These are phyloP conservation scores for Caenorhabditis remanei DNA, from an alignment of 1,140 invertebrate genomes.

Conservation along the genomic window DNA sequence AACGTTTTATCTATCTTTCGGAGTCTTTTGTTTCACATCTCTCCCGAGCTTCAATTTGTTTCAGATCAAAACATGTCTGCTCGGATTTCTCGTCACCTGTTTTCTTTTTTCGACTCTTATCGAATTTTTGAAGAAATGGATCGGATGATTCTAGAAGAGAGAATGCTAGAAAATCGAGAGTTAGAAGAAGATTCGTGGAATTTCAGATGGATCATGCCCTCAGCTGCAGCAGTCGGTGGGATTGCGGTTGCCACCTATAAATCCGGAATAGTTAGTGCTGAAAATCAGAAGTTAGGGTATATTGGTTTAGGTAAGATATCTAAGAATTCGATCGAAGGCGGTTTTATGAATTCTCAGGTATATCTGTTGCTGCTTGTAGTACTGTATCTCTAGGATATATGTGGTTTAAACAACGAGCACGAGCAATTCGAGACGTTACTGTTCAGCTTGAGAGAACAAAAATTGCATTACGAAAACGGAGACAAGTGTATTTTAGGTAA, in stretches of 20 bases:
- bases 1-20: neutral
- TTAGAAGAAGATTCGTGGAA: neutral
- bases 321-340: neutral
- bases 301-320: neutral
- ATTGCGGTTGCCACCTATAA: neutral
- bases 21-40: too few species aligned
- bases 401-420: neutral
- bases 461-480: neutral
- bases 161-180: slow-evolving; percentile 6
- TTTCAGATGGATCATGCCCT: neutral
- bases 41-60: too few species aligned
- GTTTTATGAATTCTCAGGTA: neutral
- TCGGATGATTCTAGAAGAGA: slow-evolving; percentile 11
- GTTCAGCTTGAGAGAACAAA: neutral
- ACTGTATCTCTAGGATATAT: neutral
- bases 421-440: neutral
- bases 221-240: neutral
- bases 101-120: slow-evolving; percentile 8
- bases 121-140: slow-evolving; percentile 45
- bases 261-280: neutral
- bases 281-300: neutral
- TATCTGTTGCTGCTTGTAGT: neutral
- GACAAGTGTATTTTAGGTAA: slow-evolving; percentile 28
- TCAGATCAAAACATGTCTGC: neutral
- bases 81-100: neutral